A percentile compares a stretch with the other conserved stretches of the same genome.
phyloP scores from a whole-genome alignment of 2,113 vertebrate species.

The Pica pica region DNA sequence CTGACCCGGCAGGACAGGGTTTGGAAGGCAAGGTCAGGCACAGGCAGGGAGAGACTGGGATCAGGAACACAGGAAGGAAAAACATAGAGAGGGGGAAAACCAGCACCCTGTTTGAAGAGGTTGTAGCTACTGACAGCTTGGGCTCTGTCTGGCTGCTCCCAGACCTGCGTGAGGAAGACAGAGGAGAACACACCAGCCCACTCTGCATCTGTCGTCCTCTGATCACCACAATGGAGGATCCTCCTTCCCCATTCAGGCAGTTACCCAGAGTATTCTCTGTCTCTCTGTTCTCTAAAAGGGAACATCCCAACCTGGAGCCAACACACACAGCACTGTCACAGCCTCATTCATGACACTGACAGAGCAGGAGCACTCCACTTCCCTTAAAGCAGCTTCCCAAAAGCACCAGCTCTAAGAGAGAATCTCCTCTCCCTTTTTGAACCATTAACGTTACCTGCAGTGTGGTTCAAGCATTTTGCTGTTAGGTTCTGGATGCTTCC shows the following conservation, averaged over 20 bases:
- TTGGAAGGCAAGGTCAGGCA: background rate
- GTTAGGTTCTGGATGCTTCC: background rate
- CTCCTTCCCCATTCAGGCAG: background rate
- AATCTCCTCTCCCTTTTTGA: background rate
- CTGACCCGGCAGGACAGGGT: background rate
- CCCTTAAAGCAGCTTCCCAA: background rate
- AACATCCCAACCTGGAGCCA: background rate
- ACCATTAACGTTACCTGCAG: background rate
- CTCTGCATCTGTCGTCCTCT: background rate
- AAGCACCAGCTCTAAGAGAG: background rate
- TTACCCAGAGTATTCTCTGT: background rate
- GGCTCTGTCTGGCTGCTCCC: background rate
- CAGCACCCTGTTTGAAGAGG: background rate
- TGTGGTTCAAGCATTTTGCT: rapidly evolving
- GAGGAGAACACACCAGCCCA: background rate
- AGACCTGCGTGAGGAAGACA: background rate
- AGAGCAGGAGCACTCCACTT: background rate
- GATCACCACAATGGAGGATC: background rate
- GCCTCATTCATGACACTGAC: rapidly evolving
- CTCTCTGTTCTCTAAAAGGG: background rate
- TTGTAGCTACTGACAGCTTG: background rate
- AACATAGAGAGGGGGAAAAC: background rate
- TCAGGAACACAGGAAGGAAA: background rate
- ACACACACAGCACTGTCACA: background rate
- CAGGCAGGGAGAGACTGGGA: background rate